Percentiles rank a stretch among this genome's conserved stretches.
phyloP scores from a whole-genome alignment of 2,797 vertebrate species.

The Lepidocolaptes lacrymiger region DNA sequence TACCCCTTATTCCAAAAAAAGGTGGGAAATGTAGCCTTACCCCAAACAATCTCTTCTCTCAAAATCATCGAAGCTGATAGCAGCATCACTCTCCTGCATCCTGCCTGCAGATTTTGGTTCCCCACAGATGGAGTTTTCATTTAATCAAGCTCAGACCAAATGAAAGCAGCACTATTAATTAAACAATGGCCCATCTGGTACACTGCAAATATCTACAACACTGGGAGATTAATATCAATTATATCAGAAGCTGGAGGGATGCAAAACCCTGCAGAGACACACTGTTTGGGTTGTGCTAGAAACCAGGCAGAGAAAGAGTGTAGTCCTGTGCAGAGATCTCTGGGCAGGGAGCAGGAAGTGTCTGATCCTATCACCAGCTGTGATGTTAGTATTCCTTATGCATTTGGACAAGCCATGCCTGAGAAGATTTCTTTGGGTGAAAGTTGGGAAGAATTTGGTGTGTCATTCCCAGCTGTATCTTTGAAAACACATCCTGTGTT shows the following conservation, averaged over 20 bases:
- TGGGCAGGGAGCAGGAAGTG: background rate
- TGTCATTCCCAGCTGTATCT: background rate
- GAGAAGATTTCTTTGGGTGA: background rate
- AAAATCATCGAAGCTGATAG: conserved; percentile 7
- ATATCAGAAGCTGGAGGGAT: conserved; percentile 24
- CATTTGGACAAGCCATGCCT: background rate
- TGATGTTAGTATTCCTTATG: background rate
- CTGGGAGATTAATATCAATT: conserved; percentile 63
- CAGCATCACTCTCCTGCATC: background rate
- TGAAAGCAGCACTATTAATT: conserved; percentile 65
- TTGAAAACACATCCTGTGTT: background rate
- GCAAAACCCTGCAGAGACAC: background rate
- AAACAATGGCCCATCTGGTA: conserved; percentile 66
- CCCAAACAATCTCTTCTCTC: background rate
- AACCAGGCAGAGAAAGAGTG: background rate
- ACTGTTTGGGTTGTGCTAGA: background rate
- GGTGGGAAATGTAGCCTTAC: background rate
- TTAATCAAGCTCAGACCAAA: conserved; percentile 52
- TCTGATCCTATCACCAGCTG: background rate
- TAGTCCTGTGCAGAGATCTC: background rate
- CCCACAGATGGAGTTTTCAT: conserved; percentile 56
- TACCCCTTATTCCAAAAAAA: background rate
- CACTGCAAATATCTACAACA: conserved; percentile 36
- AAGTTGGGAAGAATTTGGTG: background rate
- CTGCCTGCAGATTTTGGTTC: conserved; percentile 42